A percentile compares a stretch with the other conserved stretches of the same genome.
phyloP scores from a whole-genome alignment of 2,113 vertebrate genomes.

The Pterocles orientalis region DNA sequence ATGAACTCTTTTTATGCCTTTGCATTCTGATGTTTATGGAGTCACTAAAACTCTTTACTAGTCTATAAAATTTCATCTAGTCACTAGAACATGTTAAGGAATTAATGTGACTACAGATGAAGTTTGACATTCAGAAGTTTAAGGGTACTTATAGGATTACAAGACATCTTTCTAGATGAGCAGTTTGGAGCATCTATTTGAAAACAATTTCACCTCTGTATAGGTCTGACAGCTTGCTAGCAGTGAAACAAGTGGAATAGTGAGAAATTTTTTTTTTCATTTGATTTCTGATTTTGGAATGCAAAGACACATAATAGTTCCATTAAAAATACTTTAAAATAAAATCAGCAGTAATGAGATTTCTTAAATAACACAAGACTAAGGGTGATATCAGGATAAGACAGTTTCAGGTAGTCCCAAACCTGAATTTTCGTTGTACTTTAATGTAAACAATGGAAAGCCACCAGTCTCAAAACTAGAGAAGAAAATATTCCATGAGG shows the following conservation, averaged over 20 bases:
- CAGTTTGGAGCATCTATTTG: background rate
- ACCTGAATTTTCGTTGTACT: background rate
- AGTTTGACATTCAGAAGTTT: background rate
- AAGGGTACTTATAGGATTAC: background rate
- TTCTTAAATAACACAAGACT: background rate
- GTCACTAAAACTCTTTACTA: background rate
- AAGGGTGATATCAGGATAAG: background rate
- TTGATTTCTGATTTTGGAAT: background rate
- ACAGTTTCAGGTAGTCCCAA: background rate
- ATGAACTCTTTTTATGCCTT: background rate
- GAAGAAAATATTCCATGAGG: background rate
- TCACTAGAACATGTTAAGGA: background rate
- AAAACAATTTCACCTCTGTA: background rate
- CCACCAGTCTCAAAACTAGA: background rate
- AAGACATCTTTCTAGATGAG: background rate
- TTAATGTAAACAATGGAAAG: background rate
- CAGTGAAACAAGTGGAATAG: background rate
- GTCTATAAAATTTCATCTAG: background rate
- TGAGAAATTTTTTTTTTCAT: background rate
- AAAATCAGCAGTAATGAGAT: rapidly evolving
- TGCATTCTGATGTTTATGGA: background rate
- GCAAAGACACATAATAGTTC: background rate
- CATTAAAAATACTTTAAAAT: background rate
- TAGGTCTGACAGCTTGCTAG: background rate
- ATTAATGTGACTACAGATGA: background rate